These are phyloP conservation scores for Pipistrellus pygmaeus DNA, from an alignment of 2,797 vertebrate species.

Conservation along the genomic window DNA sequence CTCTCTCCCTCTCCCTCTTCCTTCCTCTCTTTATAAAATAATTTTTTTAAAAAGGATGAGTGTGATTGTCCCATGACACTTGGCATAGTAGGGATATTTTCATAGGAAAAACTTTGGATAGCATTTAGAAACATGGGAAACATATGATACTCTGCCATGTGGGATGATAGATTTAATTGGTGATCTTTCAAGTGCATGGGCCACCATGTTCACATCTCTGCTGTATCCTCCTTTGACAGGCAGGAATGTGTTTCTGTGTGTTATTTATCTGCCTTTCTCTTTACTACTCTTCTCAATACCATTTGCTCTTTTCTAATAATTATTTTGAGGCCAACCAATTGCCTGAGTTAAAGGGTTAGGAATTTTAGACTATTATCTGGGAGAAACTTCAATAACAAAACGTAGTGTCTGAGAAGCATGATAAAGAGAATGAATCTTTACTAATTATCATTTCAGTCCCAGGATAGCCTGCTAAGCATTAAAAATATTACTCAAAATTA, in stretches of 20 bases:
- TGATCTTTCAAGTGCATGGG: background rate
- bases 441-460: background rate
- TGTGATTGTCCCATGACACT: background rate
- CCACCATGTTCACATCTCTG: too few species aligned
- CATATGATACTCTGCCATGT: rapidly evolving
- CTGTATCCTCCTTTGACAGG: background rate
- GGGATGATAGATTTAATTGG: background rate
- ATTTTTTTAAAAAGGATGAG: background rate
- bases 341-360: constrained; percentile 12
- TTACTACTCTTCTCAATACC: background rate
- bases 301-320: background rate
- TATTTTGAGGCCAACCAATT: background rate
- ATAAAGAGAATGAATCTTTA: constrained; percentile 50
- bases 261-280: background rate
- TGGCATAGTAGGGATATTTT: background rate
- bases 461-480: background rate
- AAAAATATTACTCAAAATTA: constrained; percentile 41
- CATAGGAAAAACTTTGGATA: background rate
- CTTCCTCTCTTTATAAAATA: background rate
- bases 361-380: constrained; percentile 31
- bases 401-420: background rate
- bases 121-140: background rate
- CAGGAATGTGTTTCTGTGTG: background rate
- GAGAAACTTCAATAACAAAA: constrained; percentile 43
- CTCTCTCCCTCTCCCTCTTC: background rate